Evolutionary conservation across 1,140 invertebrate genomes (phyloP), one percentile per base, ranked within the genome.

Genomic region (Hylaeus anthracinus): DNA sequence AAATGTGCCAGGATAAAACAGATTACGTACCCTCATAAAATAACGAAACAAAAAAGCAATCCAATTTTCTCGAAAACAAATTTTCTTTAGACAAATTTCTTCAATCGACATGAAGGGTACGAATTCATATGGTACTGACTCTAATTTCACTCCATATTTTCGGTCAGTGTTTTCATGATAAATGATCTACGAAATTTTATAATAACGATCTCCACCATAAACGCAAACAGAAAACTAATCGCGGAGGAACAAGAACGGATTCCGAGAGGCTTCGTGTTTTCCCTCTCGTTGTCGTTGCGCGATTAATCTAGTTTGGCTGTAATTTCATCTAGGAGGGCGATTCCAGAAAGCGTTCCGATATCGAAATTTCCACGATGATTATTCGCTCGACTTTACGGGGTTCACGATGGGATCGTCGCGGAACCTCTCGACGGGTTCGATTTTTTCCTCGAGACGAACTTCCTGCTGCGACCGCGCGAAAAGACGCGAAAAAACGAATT

Each of bases 221-320:
- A 64, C 53, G 69, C 76, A 72, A 79, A 79, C 71, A 51, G 39
- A 53, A 63, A 63, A 61, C 6, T 60, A 61, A 75, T 37, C 48
- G 63, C 39, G 0, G 37, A 61, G 6, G 65, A 51, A 45, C 60
- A 15, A 15, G 45, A 43, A 51, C 15, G 53, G 66, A 56, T 45
- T 3, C 14, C 55, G 37, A 9, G 0, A 10, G 3, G 3, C 3
- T 55, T 58, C 61, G 61, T 61, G 53, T 65, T 65, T 53, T 79
- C 37, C 61, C 55, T 45, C 58, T 1, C 26, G 61, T 53, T 66
- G 61, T 79, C 51, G 71, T 79, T 66, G 58, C 70, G 77, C 70
- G 77, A 73, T 65, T 79, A 79, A 79, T 79, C 77, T 61, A 3
- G 51, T 60, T 71, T 66, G 15, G 12, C 10, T 37, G 51, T 79